Evolutionary conservation across 2,888 invertebrate species (phyloP), one percentile per base, ranked within the genome.

Genomic region (Eupsilia transversa): DNA sequence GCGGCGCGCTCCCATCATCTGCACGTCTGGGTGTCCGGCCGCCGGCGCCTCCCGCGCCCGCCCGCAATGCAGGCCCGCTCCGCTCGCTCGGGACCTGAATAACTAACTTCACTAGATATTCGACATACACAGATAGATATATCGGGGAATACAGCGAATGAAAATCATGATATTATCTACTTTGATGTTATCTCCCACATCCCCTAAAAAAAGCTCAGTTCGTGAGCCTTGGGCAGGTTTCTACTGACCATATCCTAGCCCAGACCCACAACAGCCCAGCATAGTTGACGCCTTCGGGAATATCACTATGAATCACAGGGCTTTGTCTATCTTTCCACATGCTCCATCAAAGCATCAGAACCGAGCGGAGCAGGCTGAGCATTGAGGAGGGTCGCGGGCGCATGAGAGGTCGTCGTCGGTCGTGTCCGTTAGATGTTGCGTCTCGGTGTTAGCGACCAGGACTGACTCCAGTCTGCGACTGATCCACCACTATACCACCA

Each of bases 341-440:
- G n/a, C 70, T 41, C 17, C 46, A 27, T 30, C n/a, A 46, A 46
- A 38, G 2, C 57, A 49, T 43, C n/a, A 30, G 20, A 30, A n/a
- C 38, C 67, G 27, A 80, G 71, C 74, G 74, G 79, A 75, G 79
- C 79, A 68, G 74, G 86, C 75, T 64, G 69, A 88, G 91, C 91
- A 90, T 91, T 91, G 90, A 91, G 89, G 90, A 88, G 86, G 68
- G 89, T 88, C 85, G 82, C 83, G 78, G 87, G 87, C 90, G 94
- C 94, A 94, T 94, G 94, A 89, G 86, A 88, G 85, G 83, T 87
- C 84, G 91, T 84, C 87, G 86, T 89, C 93, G 94, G 92, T 92
- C 93, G 93, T 92, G 94, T 94, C 94, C 94, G 95, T 93, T 96
- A 96, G 96, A 93, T 96, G 96, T 95, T 94, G 94, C 94, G 95